Base-by-base conservation (phyloP, 2,797 vertebrate genomes). In the Sandelia bainsii region DNA sequence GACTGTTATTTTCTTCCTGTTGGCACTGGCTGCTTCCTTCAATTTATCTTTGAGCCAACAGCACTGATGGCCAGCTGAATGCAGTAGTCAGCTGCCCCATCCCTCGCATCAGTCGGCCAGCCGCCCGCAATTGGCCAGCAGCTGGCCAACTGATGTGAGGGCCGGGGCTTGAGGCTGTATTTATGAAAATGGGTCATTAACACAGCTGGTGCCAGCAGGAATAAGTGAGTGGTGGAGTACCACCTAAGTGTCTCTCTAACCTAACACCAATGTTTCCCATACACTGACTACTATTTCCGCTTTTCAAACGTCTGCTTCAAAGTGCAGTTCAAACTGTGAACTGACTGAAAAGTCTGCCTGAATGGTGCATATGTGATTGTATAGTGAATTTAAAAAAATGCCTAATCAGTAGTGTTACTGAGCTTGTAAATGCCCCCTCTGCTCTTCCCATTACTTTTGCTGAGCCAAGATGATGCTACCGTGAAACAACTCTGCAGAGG, bases 401-500 rank as follows among this genome's bases (percentile, higher is more conserved):
- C 32, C 11, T 32, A 58, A 63, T 73, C 16, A 5, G 23, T 20
- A 3, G 44, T 20, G 49, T 53, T 59, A 62, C 34, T 29, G 66
- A 12, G 27, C 23, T 39, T 42, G 46, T 58, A 42, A 81, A 64
- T 27, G 8, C 48, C 66, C 27, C 65, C 58, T n/a, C 51, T 46
- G 23, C 7, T 39, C 42, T 50, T 74, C 8, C 37, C 34, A 69
- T 73, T 80, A 59, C 64, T 80, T 84, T 59, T 2, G 16, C 56
- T 34, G 58, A 77, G 58, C 23, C 63, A 40, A 68, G 66, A 66
- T 75, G 78, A 75, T 66, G 59, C 40, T 49, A 58, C 71, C 4
- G 62, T 72, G 70, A 72, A 81, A 72, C 75, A 61, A 29, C 61
- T 85, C 66, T 72, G 57, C 51, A 20, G 50, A 69, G 77, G 63